A percentile compares a stretch with the other conserved stretches of the same genome.
Conservation (phyloP, 2,113 vertebrate species). For the Paralichthys olivaceus region DNA sequence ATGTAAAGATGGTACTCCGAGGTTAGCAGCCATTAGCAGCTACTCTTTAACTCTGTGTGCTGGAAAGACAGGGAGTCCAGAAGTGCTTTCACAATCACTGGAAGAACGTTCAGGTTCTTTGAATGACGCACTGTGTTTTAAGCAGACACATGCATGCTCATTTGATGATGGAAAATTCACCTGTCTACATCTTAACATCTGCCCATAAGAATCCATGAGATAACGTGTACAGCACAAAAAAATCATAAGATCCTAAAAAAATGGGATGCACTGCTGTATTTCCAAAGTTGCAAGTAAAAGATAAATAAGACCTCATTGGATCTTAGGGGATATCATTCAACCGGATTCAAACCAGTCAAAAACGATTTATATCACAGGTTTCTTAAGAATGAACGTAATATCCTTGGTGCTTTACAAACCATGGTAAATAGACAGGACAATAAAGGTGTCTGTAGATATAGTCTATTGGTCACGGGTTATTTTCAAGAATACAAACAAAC, state of each 20-base stretch:
- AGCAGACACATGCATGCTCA: no score
- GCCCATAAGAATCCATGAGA: neutral
- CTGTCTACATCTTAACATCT: neutral
- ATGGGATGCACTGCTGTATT: neutral
- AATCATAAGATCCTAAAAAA: no score
- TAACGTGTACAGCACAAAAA: no score
- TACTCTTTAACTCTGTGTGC: neutral
- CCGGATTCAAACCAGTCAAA: neutral
- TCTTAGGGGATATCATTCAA: neutral
- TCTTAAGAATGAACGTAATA: neutral
- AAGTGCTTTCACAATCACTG: neutral
- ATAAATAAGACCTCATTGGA: neutral
- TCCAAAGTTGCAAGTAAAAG: neutral
- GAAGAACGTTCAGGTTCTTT: no score
- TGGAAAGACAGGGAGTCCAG: neutral
- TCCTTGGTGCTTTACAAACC: neutral
- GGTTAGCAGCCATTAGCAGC: no score
- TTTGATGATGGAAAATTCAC: no score
- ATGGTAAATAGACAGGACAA: neutral
- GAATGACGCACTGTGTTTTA: no score
- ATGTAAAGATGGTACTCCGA: no score
- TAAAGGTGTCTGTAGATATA: neutral
- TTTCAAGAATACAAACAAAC: conserved; percentile 60
- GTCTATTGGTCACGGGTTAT: conserved; percentile 38
- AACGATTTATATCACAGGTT: neutral